Evolutionary conservation across 2,797 vertebrate species (phyloP).

Genomic region (Coilia nasus): DNA sequence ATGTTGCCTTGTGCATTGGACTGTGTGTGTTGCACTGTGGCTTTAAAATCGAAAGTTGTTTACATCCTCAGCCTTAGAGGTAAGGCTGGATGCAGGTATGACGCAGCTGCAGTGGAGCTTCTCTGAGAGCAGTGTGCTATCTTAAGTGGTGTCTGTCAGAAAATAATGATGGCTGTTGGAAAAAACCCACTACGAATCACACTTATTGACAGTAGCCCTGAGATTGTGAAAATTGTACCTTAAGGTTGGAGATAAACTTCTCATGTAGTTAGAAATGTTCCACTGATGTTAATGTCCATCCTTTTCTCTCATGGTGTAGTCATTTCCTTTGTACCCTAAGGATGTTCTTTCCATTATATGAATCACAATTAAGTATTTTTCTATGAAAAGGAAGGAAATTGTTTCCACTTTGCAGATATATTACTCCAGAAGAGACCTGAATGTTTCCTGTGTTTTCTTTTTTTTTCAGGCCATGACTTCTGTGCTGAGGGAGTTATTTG

Average conservation of each 20-base stretch:
- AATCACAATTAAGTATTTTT: background rate
- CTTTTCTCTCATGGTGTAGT: background rate
- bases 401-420: background rate
- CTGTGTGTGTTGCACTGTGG: background rate
- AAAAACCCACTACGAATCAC: background rate
- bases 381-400: background rate
- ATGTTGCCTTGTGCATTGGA: background rate
- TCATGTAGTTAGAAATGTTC: background rate
- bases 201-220: background rate
- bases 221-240: background rate
- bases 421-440: background rate
- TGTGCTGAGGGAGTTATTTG: slow-evolving; percentile 90
- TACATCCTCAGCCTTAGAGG: background rate
- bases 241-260: background rate
- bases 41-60: background rate
- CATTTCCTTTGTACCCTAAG: background rate
- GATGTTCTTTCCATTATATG: background rate
- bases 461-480: slow-evolving; percentile 88
- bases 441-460: too few relatives aligned
- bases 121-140: background rate
- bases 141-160: background rate
- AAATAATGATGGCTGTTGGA: background rate
- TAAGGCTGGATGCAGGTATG: background rate
- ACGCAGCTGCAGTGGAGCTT: background rate
- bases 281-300: background rate